Conservation (phyloP, 2,113 vertebrate species). For the Carassius auratus region DNA sequence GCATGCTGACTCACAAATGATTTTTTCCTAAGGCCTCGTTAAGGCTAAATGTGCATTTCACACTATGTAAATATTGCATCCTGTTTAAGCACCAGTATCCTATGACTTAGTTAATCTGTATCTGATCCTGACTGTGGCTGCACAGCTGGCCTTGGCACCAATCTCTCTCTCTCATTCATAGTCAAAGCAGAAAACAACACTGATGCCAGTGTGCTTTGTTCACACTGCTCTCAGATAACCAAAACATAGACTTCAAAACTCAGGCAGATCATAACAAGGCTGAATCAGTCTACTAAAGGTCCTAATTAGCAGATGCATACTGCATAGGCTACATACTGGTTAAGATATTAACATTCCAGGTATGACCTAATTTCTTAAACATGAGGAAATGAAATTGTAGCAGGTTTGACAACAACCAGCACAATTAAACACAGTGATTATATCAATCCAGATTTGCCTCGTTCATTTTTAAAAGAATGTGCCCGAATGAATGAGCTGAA, state of each 20-base stretch:
- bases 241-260: slow-evolving; percentile 24
- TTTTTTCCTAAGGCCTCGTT: background rate
- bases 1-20: background rate
- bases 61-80: background rate
- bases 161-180: slow-evolving; percentile 38
- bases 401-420: background rate
- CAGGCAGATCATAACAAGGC: background rate
- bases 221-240: slow-evolving; percentile 23
- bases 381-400: background rate
- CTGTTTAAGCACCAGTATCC: background rate
- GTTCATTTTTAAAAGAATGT: background rate
- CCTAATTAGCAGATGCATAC: background rate
- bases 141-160: slow-evolving; percentile 53
- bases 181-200: slow-evolving; percentile 39
- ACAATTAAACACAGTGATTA: background rate
- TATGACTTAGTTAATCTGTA: slow-evolving; percentile 33
- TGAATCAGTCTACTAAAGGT: background rate
- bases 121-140: slow-evolving; percentile 35
- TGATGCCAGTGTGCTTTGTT: slow-evolving; percentile 40
- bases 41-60: background rate
- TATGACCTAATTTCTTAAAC: background rate
- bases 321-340: background rate
- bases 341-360: slow-evolving; percentile 8
- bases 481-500: background rate
- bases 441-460: background rate